Evolutionary conservation across 1,140 invertebrate species (phyloP), one percentile per base, ranked within the genome.

Genomic region (Drosophila orosa): DNA sequence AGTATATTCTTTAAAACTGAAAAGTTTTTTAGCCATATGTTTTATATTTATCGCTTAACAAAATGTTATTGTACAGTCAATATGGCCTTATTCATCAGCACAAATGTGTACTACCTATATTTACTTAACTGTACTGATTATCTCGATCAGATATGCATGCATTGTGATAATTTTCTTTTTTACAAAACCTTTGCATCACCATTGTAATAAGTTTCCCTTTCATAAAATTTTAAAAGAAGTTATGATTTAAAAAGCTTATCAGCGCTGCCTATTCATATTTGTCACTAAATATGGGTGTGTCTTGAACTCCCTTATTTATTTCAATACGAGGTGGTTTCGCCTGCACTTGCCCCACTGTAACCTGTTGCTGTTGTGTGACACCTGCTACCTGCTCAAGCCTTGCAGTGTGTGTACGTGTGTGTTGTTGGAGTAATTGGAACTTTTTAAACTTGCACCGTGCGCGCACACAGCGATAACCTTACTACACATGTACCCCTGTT

Each of bases 371-470:
- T 25, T 17, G 48, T 78, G 55, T 56, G 40, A 56, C 73, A 77
- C 73, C 74, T 76, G 74, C 40, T 29, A 76, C 72, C 74, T 77
- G 74, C 40, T 22, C 71, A 63, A 63, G 54, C 56, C 54, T 74
- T 73, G 33, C 67, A 24, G 15, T 25, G 45, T 33, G 13, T 54
- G 45, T 44, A 50, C 27, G 50, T 27, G 27, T 35, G 42, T 67
- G 31, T 48, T 65, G 71, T 55, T 77, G 47, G 17, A 71, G 73
- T 61, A 77, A 77, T 76, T 68, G 74, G 55, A 77, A 76, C 73
- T 76, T 77, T 76, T 76, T 76, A 57, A 76, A 76, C 73, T 77
- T 81, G 58, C 67, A 78, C 39, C 59, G 42, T 45, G 58, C 56
- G 74, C 27, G 44, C 40, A 29, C 63, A 69, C 31, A n/a, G 63